Conservation (phyloP, 2,113 vertebrate genomes). For the Platichthys stellatus region DNA sequence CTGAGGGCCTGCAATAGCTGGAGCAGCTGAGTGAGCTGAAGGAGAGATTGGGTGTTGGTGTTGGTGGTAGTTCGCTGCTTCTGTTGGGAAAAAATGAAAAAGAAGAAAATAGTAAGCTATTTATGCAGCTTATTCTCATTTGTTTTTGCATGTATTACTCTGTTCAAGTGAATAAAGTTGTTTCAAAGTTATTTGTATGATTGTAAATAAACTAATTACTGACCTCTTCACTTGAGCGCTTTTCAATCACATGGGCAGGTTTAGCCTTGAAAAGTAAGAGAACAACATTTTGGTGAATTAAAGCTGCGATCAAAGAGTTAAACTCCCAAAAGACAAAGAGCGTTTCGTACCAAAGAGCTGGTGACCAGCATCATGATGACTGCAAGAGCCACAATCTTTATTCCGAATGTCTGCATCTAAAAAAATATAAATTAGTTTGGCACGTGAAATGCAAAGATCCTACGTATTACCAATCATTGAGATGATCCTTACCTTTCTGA, state of each 20-base stretch:
- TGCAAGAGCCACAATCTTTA: conserved; percentile 6
- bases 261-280: conserved; percentile 8
- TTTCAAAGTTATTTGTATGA: no score
- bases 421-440: neutral
- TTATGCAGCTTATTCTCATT: no score
- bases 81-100: neutral
- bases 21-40: no score
- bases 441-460: neutral
- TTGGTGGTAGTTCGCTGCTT: neutral
- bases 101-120: neutral
- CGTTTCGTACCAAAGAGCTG: conserved; percentile 5
- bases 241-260: conserved; percentile 13
- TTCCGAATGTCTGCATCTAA: conserved; percentile 8
- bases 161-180: no score
- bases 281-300: neutral
- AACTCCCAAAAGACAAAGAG: neutral
- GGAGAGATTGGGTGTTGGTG: neutral
- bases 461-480: no score
- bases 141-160: no score
- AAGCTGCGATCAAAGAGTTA: neutral
- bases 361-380: conserved; percentile 23
- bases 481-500: neutral
- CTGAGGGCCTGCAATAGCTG: no score
- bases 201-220: neutral
- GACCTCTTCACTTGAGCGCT: conserved; percentile 9